Base-by-base conservation (phyloP, 2,888 invertebrate species). In the Macaria liturata region DNA sequence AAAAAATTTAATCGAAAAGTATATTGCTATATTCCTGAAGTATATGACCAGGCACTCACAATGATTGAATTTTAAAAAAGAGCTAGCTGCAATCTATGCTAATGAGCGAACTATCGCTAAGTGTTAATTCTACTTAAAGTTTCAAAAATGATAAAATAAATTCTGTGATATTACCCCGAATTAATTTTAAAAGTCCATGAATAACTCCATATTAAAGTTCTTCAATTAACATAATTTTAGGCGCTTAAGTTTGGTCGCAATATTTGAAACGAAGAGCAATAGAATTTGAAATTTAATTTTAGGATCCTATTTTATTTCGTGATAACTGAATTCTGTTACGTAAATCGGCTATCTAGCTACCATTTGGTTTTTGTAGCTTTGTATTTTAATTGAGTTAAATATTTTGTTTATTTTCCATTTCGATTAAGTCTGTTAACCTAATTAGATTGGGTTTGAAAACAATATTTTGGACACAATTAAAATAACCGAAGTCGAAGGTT, bases 151-250 rank as follows among this genome's bases (percentile, higher is more conserved):
- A 44, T 37, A n/a, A 37, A 45, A 51, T 39, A 20, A 45, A 31
- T 39, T 45, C 45, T 20, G 31, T 4, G 34, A 20, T 34, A 43
- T 34, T 9, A 32, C 32, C 42, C 32, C 20, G 39, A 43, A 49
- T 54, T 49, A 44, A 54, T 49, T 48, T 54, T 44, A 9, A 48
- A 40, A 46, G 44, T 46, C 55, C 39, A 49, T 55, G 55, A 55
- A 55, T 49, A 54, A 44, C 20, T 49, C 39, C 40, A 49, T 20
- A 30, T 47, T 9, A 46, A 54, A 55, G 49, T 55, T 55, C 32
- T 49, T 45, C 49, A 55, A 55, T 55, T 55, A 55, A 55, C 55
- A 55, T 55, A 49, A 49, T 49, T 55, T 55, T 49, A 6, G 45
- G 9, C 9, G 45, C 43, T 39, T 44, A 40, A 9, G 45, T 45